These are phyloP conservation scores for Drosophila falleni DNA, from an alignment of 2,888 invertebrate genomes.

Conservation along the genomic window DNA sequence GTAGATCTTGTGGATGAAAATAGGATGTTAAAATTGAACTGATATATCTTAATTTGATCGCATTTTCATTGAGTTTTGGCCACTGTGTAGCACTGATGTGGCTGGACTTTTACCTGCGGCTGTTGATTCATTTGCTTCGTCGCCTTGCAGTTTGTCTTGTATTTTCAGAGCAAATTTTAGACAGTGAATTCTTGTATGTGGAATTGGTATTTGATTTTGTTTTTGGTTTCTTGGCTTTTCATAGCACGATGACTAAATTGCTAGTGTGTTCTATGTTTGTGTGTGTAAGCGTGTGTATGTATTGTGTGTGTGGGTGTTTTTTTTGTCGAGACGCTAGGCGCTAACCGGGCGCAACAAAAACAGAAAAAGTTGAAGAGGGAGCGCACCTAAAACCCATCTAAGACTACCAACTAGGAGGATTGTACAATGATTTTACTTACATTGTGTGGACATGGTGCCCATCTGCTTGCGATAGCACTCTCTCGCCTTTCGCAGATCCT, in stretches of 20 bases:
- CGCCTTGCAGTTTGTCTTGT: conserved; percentile 58
- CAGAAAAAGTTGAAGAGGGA: conserved; percentile 53
- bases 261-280: conserved; percentile 51
- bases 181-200: conserved; percentile 65
- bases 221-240: conserved; percentile 44
- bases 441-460: conserved; percentile 94
- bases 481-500: conserved; percentile 93
- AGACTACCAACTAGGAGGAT: conserved; percentile 47
- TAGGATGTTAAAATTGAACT: background rate
- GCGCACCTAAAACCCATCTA: conserved; percentile 69
- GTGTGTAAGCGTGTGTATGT: conserved; percentile 47
- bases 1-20: background rate
- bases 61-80: conserved; percentile 27
- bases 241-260: conserved; percentile 70
- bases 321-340: conserved; percentile 57
- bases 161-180: conserved; percentile 69
- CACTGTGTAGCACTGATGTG: conserved; percentile 50
- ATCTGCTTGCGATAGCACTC: conserved; percentile 94
- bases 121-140: conserved; percentile 46
- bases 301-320: conserved; percentile 24
- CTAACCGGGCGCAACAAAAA: conserved; percentile 70
- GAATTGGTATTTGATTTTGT: conserved; percentile 25
- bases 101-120: conserved; percentile 71
- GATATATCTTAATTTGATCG: conserved; percentile 12
- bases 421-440: conserved; percentile 88